phyloP scores from a whole-genome alignment of 1,140 invertebrate species.

The Magallana ariakensis region DNA sequence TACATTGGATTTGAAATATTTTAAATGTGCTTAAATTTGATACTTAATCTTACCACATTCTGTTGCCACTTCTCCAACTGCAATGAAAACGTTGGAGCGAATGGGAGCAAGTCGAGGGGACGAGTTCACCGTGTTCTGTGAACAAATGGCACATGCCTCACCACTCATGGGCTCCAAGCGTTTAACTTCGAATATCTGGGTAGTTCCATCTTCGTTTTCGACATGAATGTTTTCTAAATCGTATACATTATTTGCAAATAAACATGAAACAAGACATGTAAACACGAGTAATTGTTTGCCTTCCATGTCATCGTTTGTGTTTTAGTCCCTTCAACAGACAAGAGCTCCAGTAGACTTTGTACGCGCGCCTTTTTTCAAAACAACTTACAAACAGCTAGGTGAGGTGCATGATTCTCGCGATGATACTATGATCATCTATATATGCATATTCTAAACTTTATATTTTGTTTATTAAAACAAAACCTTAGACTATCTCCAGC shows the following conservation, averaged over 20 bases:
- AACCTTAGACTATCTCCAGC: too few relatives aligned
- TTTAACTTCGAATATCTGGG: constrained; percentile 72
- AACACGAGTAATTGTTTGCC: constrained; percentile 50
- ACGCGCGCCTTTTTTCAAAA: not conserved
- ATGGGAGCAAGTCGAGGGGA: constrained; percentile 60
- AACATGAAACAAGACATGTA: constrained; percentile 54
- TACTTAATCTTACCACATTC: constrained; percentile 63
- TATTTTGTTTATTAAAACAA: too few relatives aligned
- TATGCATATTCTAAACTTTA: too few relatives aligned
- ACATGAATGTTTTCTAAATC: constrained; percentile 72
- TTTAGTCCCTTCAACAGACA: constrained; percentile 36
- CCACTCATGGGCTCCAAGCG: constrained; percentile 63
- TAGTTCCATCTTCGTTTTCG: constrained; percentile 72
- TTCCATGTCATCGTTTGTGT: constrained; percentile 62
- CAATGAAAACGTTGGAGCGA: constrained; percentile 63
- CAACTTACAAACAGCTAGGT: too few relatives aligned
- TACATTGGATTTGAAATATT: too few relatives aligned
- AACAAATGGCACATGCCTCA: constrained; percentile 64
- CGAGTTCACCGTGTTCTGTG: constrained; percentile 56
- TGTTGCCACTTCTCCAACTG: constrained; percentile 66
- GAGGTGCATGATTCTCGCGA: too few relatives aligned
- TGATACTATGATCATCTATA: too few relatives aligned
- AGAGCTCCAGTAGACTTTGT: constrained; percentile 32
- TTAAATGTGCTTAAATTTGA: too few relatives aligned
- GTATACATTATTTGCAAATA: constrained; percentile 59